Conservation (phyloP, 2,888 invertebrate genomes). For the Sisyra terminalis region DNA sequence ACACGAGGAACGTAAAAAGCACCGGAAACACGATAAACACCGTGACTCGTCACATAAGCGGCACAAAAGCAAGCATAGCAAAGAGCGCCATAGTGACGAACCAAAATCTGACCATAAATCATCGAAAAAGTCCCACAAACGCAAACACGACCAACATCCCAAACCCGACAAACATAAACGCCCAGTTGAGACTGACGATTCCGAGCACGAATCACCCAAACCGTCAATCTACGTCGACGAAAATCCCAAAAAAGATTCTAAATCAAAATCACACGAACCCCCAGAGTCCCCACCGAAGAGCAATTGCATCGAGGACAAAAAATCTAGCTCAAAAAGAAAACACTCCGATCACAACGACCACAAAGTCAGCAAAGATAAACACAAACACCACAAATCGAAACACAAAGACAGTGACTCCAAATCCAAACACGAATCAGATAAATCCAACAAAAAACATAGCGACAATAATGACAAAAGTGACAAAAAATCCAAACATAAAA, state of each 20-base stretch:
- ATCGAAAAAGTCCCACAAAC: constrained; percentile 13
- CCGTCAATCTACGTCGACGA: too few relatives aligned
- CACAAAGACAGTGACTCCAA: neutral
- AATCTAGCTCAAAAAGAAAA: constrained; percentile 18
- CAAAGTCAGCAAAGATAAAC: constrained; percentile 9
- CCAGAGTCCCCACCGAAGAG: constrained; percentile 10
- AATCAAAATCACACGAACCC: constrained; percentile 9
- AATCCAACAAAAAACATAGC: constrained; percentile 15
- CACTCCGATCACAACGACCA: constrained; percentile 14
- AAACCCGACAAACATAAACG: too few relatives aligned
- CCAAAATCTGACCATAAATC: neutral
- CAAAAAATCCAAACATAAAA: neutral
- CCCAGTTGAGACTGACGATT: too few relatives aligned
- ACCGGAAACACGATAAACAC: constrained; percentile 9
- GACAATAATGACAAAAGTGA: neutral
- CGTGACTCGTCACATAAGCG: neutral
- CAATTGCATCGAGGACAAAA: constrained; percentile 2
- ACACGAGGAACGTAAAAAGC: constrained; percentile 8
- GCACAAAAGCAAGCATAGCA: neutral
- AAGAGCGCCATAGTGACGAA: neutral
- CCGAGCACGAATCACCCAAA: too few relatives aligned
- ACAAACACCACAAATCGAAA: constrained; percentile 15
- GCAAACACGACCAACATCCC: constrained; percentile 15
- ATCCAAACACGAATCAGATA: constrained; percentile 19
- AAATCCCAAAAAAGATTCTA: too few relatives aligned